Evolutionary conservation across 2,797 vertebrate genomes (phyloP).

Genomic region (Aselliscus stoliczkanus): DNA sequence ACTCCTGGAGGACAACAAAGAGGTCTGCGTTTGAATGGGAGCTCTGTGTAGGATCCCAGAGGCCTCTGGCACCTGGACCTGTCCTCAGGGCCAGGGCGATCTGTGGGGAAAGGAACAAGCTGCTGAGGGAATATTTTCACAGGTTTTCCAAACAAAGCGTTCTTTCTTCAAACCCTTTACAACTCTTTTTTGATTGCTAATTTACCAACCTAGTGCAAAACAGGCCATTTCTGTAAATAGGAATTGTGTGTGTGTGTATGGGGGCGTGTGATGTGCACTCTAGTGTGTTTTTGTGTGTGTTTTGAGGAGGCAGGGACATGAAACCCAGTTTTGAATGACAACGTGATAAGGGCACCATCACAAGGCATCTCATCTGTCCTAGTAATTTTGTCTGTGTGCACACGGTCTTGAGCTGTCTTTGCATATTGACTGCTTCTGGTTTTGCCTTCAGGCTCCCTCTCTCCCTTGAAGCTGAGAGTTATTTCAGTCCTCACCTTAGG

Average conservation of each 20-base stretch:
- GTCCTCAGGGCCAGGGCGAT: constrained; percentile 51
- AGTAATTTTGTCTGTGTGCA: accelerated
- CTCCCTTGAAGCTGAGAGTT: background rate
- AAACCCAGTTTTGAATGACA: background rate
- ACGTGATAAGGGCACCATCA: background rate
- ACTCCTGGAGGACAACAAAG: constrained; percentile 74
- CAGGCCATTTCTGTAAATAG: background rate
- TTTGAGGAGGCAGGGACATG: background rate
- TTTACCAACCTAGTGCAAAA: constrained; percentile 43
- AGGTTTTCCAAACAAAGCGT: constrained; percentile 58
- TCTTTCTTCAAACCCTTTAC: background rate
- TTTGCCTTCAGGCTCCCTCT: background rate
- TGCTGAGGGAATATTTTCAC: constrained; percentile 61
- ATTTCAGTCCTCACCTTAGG: background rate
- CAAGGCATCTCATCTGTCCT: background rate
- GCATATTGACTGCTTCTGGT: accelerated
- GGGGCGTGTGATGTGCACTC: background rate
- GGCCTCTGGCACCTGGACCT: constrained; percentile 72
- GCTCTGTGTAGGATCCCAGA: constrained; percentile 71
- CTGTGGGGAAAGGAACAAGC: constrained; percentile 51
- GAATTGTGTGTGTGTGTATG: background rate
- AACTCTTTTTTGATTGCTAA: constrained; percentile 57
- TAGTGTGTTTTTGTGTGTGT: background rate
- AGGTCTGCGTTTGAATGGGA: constrained; percentile 68
- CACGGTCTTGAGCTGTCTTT: background rate